Conservation (phyloP, 1,140 invertebrate species). For the Bombus soroeensis region DNA sequence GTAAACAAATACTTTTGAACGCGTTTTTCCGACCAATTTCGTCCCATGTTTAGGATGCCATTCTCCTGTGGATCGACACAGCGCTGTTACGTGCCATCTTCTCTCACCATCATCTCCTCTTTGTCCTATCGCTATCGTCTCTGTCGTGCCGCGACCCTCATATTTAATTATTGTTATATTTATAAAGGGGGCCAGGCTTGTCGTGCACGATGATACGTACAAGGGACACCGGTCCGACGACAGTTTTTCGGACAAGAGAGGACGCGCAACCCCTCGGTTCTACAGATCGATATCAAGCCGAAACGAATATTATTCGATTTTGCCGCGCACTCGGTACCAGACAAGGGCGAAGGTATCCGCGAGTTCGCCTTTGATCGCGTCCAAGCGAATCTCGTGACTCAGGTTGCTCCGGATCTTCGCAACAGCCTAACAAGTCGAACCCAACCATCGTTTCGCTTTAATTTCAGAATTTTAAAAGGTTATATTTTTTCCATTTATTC, state of each 20-base stretch:
- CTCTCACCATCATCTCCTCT: neutral
- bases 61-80: neutral
- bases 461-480: too few relatives aligned
- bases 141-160: constrained; percentile 27
- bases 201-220: constrained; percentile 41
- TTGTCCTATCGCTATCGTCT: neutral
- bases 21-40: too few relatives aligned
- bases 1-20: too few relatives aligned
- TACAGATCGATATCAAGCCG: constrained; percentile 56
- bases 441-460: too few relatives aligned
- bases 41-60: too few relatives aligned
- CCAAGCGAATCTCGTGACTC: too few relatives aligned
- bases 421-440: too few relatives aligned
- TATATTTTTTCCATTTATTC: too few relatives aligned
- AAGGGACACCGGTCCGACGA: constrained; percentile 17
- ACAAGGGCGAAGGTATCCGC: too few relatives aligned
- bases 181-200: constrained; percentile 53
- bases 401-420: too few relatives aligned
- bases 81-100: constrained; percentile 25
- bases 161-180: constrained; percentile 66
- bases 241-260: constrained; percentile 44
- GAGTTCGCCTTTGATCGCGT: too few relatives aligned
- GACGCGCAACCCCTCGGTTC: constrained; percentile 38
- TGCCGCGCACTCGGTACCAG: neutral
- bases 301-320: constrained; percentile 45